Evolutionary conservation across 2,888 invertebrate species (phyloP).

Genomic region (Carcina quercana): DNA sequence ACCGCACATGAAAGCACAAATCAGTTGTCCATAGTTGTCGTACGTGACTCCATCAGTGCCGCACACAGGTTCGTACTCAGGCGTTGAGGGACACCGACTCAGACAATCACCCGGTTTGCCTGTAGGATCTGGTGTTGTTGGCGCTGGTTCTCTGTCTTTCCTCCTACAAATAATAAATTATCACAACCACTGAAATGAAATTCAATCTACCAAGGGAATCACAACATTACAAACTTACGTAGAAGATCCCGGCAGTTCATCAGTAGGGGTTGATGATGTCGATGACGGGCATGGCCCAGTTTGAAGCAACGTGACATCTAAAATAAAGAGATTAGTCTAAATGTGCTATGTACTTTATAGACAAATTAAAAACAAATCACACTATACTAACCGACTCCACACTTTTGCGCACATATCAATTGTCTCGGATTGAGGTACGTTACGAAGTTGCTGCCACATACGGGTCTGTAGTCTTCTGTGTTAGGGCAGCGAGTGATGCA

Average conservation of each 20-base stretch:
- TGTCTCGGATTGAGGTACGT: slow-evolving; percentile 48
- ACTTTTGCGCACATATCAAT: slow-evolving; percentile 45
- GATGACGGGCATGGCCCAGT: no score
- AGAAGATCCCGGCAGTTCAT: no score
- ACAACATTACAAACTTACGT: no score
- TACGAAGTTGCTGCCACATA: slow-evolving; percentile 51
- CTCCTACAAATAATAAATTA: no score
- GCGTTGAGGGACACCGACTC: slow-evolving; percentile 34
- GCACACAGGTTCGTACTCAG: slow-evolving; percentile 59
- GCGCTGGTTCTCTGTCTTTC: background rate
- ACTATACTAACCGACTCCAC: slow-evolving; percentile 55
- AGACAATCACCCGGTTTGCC: slow-evolving; percentile 26
- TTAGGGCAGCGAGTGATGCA: no score
- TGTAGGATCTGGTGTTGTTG: slow-evolving; percentile 29
- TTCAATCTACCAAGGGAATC: no score
- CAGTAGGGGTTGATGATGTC: no score
- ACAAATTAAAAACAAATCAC: no score
- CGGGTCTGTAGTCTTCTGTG: slow-evolving; percentile 62
- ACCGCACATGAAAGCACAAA: slow-evolving; percentile 54
- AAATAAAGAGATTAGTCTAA: no score
- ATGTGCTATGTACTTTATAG: no score
- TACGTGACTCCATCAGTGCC: slow-evolving; percentile 49
- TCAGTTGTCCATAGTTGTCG: slow-evolving; percentile 42
- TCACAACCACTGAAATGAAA: no score
- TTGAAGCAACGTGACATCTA: no score